Evolutionary conservation across 1,140 invertebrate genomes (phyloP).

Genomic region (Ostrea edulis): DNA sequence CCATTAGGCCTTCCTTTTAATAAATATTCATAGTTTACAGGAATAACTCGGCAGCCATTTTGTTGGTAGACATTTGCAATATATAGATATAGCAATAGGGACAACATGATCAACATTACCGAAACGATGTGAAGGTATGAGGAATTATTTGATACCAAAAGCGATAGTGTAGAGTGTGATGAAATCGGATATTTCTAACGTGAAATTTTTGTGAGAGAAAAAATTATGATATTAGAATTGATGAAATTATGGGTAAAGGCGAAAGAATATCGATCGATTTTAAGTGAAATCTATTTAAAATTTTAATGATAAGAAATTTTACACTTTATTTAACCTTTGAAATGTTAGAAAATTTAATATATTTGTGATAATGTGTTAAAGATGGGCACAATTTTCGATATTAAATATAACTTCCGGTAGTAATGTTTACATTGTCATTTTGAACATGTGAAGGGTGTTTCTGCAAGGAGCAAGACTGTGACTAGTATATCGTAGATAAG

Average conservation of each 20-base stretch:
- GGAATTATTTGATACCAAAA: background rate
- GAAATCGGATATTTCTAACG: background rate
- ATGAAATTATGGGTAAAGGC: background rate
- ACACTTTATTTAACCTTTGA: background rate
- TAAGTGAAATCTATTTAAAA: background rate
- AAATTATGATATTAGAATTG: background rate
- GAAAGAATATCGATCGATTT: background rate
- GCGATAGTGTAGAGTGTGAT: background rate
- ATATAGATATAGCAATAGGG: conserved; percentile 1
- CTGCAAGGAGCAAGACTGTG: background rate
- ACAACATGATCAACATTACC: conserved; percentile 53
- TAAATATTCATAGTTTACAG: conserved; percentile 71
- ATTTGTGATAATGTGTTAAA: background rate
- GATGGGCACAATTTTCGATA: background rate
- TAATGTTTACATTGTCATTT: conserved; percentile 25
- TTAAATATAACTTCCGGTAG: conserved; percentile 8
- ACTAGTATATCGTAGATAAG: background rate
- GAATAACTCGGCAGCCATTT: conserved; percentile 71
- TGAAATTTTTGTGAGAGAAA: background rate
- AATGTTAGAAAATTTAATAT: background rate
- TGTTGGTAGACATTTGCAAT: conserved; percentile 68
- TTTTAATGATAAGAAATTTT: background rate
- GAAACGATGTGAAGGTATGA: conserved; percentile 63
- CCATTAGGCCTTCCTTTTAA: conserved; percentile 14
- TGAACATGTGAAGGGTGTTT: conserved; percentile 8